Evolutionary conservation across 2,113 vertebrate species (phyloP), one percentile per base, ranked within the genome.

Genomic region (Anser cygnoides): DNA sequence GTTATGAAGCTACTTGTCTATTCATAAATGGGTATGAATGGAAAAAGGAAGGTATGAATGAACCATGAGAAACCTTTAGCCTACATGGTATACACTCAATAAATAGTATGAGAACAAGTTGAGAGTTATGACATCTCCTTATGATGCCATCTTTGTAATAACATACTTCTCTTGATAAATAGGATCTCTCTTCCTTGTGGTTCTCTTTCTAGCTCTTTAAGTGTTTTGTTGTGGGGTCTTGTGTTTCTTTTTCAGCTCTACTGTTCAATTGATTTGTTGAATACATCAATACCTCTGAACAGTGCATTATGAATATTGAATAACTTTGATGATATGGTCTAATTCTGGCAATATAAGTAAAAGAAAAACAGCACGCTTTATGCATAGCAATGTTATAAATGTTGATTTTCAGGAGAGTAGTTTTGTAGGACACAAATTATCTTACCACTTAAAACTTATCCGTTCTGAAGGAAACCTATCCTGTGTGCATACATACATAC

Each of bases 11-110:
- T 94, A 22, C 44, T 73, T 81, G 18, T 62, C 4, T 68, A 21
- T 79, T 79, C 54, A 61, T 54, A 89, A 78, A 71, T 43, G 19
- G 59, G 7, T 57, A 8, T 65, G 52, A 78, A 70, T 87, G 62
- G n/a, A 31, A 19, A 63, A 59, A 82, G 39, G 43, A 77, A 94
- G 88, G 89, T 84, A 94, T 58, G 92, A 70, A 94, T 58, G 90
- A 70, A 84, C 26, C 1, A 0, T 44, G 44, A 61, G 57, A 84
- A 73, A 26, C 2, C 14, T 79, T 28, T 22, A 68, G 23, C 26
- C 28, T 94, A 0, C 17, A 1, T 74, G 63, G 13, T 85, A 39
- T 70, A 22, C 26, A 13, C 44, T 85, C 59, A 83, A 2, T 59
- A 81, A 93, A 55, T 10, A 52, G 19, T 5, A 22, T 44, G 50